phyloP scores from a whole-genome alignment of 1,140 invertebrate genomes.

The Idris sp. region DNA sequence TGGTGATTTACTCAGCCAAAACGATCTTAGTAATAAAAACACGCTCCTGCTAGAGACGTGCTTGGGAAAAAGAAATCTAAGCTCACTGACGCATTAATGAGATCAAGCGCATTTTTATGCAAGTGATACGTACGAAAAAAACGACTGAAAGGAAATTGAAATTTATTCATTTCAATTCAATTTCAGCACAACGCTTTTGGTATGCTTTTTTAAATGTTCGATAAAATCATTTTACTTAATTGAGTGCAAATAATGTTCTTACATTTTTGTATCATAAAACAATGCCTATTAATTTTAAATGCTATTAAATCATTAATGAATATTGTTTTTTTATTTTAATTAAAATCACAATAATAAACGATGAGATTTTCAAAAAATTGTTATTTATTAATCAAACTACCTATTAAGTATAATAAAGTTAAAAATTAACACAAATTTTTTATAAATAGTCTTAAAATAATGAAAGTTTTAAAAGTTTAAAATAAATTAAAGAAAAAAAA shows the following conservation, averaged over 20 bases:
- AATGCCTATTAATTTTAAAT: no score
- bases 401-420: no score
- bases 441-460: no score
- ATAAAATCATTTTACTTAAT: no score
- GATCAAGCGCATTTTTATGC: conserved; percentile 41
- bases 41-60: conserved; percentile 37
- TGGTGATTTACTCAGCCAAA: conserved; percentile 54
- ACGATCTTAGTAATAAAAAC: conserved; percentile 47
- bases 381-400: no score
- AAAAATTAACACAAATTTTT: no score
- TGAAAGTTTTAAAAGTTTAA: neutral
- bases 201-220: conserved; percentile 6
- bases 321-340: no score
- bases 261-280: no score
- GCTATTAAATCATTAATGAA: no score
- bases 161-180: conserved; percentile 27
- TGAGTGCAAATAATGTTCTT: no score
- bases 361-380: no score
- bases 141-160: conserved; percentile 11
- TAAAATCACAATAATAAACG: no score
- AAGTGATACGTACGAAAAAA: conserved; percentile 27
- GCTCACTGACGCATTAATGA: conserved; percentile 43
- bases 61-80: conserved; percentile 47
- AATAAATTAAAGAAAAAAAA: neutral
- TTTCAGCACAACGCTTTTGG: conserved; percentile 8